phyloP scores from a whole-genome alignment of 2,113 vertebrate genomes.

The Callocephalon fimbriatum region DNA sequence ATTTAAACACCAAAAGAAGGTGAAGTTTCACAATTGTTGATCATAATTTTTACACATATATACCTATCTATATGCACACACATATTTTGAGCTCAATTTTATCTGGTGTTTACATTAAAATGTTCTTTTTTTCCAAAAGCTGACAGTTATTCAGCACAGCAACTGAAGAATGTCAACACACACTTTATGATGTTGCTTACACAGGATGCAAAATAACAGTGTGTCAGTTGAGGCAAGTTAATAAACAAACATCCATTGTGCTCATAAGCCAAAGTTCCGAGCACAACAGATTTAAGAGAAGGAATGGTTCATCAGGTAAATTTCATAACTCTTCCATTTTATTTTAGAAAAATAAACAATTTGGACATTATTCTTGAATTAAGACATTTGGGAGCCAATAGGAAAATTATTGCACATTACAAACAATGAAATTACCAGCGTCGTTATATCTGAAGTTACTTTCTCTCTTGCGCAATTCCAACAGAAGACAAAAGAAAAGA shows the following conservation, averaged over 20 bases:
- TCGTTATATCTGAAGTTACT: not conserved
- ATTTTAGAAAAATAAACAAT: not conserved
- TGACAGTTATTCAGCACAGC: not conserved
- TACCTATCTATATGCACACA: not conserved
- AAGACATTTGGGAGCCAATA: not conserved
- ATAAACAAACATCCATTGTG: not conserved
- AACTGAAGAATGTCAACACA: not conserved
- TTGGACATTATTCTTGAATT: not conserved
- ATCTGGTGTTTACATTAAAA: not conserved
- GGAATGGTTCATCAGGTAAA: not conserved
- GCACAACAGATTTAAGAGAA: not conserved
- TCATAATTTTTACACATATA: not conserved
- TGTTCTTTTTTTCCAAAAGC: not conserved
- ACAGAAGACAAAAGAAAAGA: not conserved
- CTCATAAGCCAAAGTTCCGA: not conserved
- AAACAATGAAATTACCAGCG: not conserved
- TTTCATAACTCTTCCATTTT: not conserved
- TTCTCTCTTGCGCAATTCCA: not conserved
- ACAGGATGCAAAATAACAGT: not conserved
- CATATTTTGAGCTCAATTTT: not conserved
- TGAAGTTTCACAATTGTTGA: not conserved
- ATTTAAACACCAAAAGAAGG: not conserved
- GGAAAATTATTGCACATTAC: not conserved
- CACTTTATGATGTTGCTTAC: not conserved
- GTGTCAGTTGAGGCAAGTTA: not conserved